These are phyloP conservation scores for Trididemnum nubilum DNA, from an alignment of 23 tunicate species.

Conservation along the genomic window DNA sequence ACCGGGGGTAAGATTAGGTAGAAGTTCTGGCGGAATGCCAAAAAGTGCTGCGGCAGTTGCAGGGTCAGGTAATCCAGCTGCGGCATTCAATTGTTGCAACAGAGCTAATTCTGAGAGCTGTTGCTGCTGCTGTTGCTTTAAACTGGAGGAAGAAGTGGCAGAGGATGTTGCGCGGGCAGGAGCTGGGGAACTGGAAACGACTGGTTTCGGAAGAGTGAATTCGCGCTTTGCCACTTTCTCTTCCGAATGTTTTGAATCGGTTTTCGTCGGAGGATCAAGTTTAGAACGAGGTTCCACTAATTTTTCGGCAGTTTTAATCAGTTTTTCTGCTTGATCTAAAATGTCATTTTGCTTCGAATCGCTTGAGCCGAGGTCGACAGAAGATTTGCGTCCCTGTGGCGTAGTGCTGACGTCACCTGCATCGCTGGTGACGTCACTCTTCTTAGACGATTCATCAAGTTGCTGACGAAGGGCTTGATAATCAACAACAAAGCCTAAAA, in stretches of 20 bases:
- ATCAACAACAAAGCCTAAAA: constrained; percentile 79
- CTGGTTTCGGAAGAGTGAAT: constrained; percentile 38
- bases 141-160: constrained; percentile 8
- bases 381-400: neutral
- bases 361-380: neutral
- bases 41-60: constrained; percentile 38
- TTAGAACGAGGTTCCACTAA: constrained; percentile 24
- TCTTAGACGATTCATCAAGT: constrained; percentile 61
- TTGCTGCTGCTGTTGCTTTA: constrained; percentile 34
- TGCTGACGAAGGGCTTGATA: constrained; percentile 88
- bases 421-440: constrained; percentile 24
- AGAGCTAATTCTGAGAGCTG: constrained; percentile 50
- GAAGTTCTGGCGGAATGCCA: constrained; percentile 56
- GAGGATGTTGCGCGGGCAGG: neutral
- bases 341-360: constrained; percentile 18
- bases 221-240: constrained; percentile 44
- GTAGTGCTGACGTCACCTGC: constrained; percentile 15
- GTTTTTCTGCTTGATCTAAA: constrained; percentile 43
- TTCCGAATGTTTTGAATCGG: constrained; percentile 21
- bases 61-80: constrained; percentile 38
- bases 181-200: constrained; percentile 9
- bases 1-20: constrained; percentile 60
- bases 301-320: constrained; percentile 48
- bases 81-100: constrained; percentile 50
- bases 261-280: constrained; percentile 16